phyloP scores from a whole-genome alignment of 2,797 vertebrate species.

The Novumbra hubbsi region DNA sequence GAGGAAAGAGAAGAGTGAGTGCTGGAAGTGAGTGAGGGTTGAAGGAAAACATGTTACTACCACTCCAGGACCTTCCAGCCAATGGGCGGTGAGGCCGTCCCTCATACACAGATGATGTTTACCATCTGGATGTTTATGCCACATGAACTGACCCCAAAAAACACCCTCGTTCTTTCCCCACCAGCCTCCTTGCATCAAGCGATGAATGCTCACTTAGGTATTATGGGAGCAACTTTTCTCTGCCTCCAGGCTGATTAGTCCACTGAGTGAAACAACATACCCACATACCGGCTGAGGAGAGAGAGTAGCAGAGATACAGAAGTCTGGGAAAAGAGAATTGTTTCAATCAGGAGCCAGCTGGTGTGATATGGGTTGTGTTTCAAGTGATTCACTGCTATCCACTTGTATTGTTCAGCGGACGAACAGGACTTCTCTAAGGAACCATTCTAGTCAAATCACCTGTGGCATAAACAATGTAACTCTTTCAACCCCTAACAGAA shows the following conservation, averaged over 20 bases:
- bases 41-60: conserved; percentile 42
- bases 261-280: background rate
- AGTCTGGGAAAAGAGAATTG: background rate
- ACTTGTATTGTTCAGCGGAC: background rate
- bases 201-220: background rate
- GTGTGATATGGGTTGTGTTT: background rate
- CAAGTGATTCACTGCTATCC: background rate
- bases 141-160: conserved; percentile 22
- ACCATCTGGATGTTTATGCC: conserved; percentile 26
- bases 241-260: background rate
- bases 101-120: conserved; percentile 41
- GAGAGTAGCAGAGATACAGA: background rate
- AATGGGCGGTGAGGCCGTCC: conserved; percentile 39
- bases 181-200: background rate
- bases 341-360: background rate
- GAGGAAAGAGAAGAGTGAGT: conserved; percentile 28
- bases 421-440: background rate
- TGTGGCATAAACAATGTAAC: background rate
- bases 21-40: conserved; percentile 40
- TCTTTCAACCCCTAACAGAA: background rate
- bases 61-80: conserved; percentile 41
- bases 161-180: conserved; percentile 17
- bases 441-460: background rate
- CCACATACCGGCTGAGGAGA: background rate
- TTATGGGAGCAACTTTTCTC: conserved; percentile 5